These are phyloP conservation scores for Nomada fucata DNA, from an alignment of 2,888 invertebrate genomes.

Conservation along the genomic window DNA sequence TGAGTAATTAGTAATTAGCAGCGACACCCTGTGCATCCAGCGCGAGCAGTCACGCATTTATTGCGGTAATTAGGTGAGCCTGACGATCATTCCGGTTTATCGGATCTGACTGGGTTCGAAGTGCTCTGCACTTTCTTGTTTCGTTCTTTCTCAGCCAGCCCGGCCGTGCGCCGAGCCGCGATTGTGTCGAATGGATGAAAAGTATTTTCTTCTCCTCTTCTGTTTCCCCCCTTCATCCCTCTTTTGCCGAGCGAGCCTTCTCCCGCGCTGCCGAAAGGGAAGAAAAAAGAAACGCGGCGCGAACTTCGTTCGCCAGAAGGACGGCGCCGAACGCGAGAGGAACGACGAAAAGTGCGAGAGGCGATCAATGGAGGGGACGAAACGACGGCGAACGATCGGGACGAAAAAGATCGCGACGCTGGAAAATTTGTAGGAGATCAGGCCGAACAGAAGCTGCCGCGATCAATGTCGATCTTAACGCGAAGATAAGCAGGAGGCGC, in stretches of 20 bases:
- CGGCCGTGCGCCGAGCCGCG: constrained; percentile 12
- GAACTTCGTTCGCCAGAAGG: constrained; percentile 15
- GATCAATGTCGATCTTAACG: too few species aligned
- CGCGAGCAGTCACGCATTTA: constrained; percentile 68
- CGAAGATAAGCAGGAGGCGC: neutral
- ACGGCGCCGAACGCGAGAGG: neutral
- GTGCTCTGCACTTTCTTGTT: constrained; percentile 1
- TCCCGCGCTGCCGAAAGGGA: constrained; percentile 1
- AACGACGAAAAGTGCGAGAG: constrained; percentile 16
- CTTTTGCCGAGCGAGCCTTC: neutral
- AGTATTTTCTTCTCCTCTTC: constrained; percentile 36
- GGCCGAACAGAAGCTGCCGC: neutral
- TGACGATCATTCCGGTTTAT: constrained; percentile 69
- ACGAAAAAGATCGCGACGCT: neutral
- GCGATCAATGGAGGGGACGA: constrained; percentile 32
- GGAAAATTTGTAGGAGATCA: too few species aligned
- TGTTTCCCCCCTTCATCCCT: neutral
- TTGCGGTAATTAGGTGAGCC: constrained; percentile 73
- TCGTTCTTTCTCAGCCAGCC: constrained; percentile 4
- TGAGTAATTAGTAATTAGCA: constrained; percentile 76
- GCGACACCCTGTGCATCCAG: constrained; percentile 63
- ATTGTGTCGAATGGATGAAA: constrained; percentile 54
- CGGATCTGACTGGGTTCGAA: constrained; percentile 53
- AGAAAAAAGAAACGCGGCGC: constrained; percentile 1
- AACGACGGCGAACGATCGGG: neutral